Evolutionary conservation across 2,797 vertebrate species (phyloP).

Genomic region (Octomys mimax): DNA sequence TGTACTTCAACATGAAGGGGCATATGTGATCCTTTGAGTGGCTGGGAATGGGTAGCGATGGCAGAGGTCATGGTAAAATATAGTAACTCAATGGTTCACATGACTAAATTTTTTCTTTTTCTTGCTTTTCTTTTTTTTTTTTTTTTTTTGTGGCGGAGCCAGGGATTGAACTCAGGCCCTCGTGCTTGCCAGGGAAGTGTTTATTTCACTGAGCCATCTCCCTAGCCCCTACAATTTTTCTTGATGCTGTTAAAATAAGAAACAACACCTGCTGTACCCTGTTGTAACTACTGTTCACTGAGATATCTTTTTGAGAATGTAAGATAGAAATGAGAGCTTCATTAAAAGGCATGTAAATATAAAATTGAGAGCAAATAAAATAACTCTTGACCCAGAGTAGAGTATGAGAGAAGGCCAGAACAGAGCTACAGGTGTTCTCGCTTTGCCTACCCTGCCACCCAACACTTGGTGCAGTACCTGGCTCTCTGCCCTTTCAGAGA

Average conservation of each 20-base stretch:
- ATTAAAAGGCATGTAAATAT: conserved; percentile 88
- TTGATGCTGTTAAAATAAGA: conserved; percentile 81
- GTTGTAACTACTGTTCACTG: conserved; percentile 76
- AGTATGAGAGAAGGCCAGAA: conserved; percentile 81
- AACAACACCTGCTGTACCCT: conserved; percentile 70
- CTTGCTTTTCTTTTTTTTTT: too few species aligned
- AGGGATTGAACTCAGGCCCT: too few species aligned
- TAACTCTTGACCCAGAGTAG: conserved; percentile 79
- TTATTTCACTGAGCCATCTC: too few species aligned
- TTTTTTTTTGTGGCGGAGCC: too few species aligned
- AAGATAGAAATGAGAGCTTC: conserved; percentile 84
- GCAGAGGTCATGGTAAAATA: neutral
- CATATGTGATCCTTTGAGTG: neutral
- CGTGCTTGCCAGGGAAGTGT: too few species aligned
- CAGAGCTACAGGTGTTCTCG: conserved; percentile 1
- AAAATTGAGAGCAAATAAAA: conserved; percentile 85
- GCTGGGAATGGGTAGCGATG: neutral
- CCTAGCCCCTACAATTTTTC: conserved; percentile 41
- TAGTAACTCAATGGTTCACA: conserved; percentile 79
- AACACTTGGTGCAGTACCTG: neutral
- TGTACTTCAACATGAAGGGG: accelerated
- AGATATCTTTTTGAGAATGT: conserved; percentile 92
- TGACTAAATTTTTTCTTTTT: too few species aligned
- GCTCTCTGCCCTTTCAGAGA: neutral
- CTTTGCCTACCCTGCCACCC: neutral